Percentiles rank a stretch among this genome's conserved stretches.
These are phyloP conservation scores for Melanostoma mellinum DNA, from an alignment of 2,888 invertebrate species.

Conservation along the genomic window DNA sequence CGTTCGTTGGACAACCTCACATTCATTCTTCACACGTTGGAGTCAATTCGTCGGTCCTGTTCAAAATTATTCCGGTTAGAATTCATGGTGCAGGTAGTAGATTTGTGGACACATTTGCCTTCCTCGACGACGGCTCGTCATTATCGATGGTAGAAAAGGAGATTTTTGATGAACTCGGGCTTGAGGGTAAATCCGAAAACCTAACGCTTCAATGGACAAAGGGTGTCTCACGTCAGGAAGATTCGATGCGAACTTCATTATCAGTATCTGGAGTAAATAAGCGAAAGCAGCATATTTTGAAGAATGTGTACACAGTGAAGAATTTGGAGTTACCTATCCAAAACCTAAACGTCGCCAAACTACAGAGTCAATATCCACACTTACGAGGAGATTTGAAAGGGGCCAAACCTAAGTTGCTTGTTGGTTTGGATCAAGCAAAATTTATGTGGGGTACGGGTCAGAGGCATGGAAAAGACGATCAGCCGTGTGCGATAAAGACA, in stretches of 20 bases:
- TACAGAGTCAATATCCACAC: no score
- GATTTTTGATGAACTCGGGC: conserved; percentile 29
- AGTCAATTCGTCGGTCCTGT: conserved; percentile 1
- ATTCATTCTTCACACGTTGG: conserved; percentile 17
- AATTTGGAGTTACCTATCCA: no score
- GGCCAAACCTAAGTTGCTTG: no score
- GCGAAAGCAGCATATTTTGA: no score
- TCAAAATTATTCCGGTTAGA: conserved; percentile 3
- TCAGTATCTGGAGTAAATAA: no score
- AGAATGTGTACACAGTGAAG: no score
- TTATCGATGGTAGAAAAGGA: conserved; percentile 36
- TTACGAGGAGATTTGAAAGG: conserved; percentile 8
- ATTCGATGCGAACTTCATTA: no score
- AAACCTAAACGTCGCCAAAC: no score
- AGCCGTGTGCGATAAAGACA: conserved; percentile 10
- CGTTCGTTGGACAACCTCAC: conserved; percentile 9
- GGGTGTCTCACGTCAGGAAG: no score
- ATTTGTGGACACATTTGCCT: conserved; percentile 9
- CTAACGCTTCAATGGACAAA: conserved; percentile 44
- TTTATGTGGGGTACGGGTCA: neutral
- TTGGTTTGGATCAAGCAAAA: no score
- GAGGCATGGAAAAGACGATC: conserved; percentile 14
- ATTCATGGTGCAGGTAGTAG: conserved; percentile 1
- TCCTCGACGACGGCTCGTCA: conserved; percentile 27
- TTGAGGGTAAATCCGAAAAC: conserved; percentile 8